Evolutionary conservation across 2,888 invertebrate genomes (phyloP).

Genomic region (Anoplius nigerrimus): DNA sequence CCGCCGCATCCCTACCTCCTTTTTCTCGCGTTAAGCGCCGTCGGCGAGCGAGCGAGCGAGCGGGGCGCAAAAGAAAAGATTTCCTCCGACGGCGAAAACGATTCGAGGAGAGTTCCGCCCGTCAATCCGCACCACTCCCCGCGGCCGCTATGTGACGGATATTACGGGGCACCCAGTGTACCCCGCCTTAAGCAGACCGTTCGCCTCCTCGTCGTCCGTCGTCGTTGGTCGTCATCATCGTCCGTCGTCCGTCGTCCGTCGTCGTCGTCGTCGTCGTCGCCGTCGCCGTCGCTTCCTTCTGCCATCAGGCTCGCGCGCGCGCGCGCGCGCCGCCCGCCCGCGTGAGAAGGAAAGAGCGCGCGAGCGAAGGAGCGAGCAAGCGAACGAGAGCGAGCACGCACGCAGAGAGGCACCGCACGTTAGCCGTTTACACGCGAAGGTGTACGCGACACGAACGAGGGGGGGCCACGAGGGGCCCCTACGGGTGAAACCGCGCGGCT

Average conservation of each 20-base stretch:
- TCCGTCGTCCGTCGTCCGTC: not conserved
- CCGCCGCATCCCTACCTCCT: conserved; percentile 18
- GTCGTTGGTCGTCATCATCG: not conserved
- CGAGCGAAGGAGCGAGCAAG: not conserved
- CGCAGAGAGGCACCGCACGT: conserved; percentile 10
- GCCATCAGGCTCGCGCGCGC: conserved; percentile 25
- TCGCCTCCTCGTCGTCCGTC: conserved; percentile 26
- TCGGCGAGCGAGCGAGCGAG: conserved; percentile 11
- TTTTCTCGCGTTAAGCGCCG: conserved; percentile 15
- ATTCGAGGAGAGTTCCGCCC: conserved; percentile 2
- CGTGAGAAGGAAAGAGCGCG: conserved; percentile 22
- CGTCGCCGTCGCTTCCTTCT: conserved; percentile 23
- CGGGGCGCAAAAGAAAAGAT: not conserved
- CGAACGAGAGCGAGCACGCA: not conserved
- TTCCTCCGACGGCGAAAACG: not conserved
- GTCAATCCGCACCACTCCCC: conserved; percentile 16
- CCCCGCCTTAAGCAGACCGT: conserved; percentile 44
- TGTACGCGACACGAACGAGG: conserved; percentile 34
- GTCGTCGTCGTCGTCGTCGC: no score
- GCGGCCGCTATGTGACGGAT: conserved; percentile 62
- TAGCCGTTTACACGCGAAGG: conserved; percentile 6
- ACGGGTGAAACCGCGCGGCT: conserved; percentile 42
- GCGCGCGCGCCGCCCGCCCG: no score
- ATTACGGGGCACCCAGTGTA: conserved; percentile 54
- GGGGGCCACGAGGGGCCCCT: conserved; percentile 63